Evolutionary conservation across 2,113 vertebrate genomes (phyloP).

Genomic region (Theristicus caerulescens): DNA sequence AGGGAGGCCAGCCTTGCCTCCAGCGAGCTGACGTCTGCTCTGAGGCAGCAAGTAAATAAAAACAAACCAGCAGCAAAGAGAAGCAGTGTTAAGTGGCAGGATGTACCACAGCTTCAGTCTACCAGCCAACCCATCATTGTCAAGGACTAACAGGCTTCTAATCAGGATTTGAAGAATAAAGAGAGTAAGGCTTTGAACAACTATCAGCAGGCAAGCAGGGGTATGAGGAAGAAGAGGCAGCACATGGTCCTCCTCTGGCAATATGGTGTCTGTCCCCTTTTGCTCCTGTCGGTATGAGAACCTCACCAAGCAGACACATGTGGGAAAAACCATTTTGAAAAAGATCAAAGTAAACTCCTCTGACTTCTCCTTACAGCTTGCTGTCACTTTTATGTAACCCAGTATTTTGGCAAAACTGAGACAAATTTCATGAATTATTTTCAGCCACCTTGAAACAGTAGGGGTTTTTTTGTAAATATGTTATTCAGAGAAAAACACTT

Average conservation of each 20-base stretch:
- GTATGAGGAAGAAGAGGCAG: not conserved
- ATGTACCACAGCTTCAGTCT: not conserved
- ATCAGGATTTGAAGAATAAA: not conserved
- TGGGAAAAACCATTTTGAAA: not conserved
- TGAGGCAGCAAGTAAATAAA: not conserved
- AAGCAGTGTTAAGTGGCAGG: not conserved
- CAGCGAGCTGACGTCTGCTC: not conserved
- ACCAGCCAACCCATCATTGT: not conserved
- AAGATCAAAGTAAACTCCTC: not conserved
- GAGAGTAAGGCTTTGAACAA: not conserved
- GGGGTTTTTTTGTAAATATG: not conserved
- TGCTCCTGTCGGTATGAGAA: not conserved
- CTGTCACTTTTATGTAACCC: not conserved
- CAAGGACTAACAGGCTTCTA: not conserved
- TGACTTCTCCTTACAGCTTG: not conserved
- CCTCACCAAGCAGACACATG: not conserved
- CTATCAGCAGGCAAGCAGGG: not conserved
- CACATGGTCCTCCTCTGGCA: not conserved
- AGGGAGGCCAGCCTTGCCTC: not conserved
- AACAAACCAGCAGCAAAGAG: not conserved
- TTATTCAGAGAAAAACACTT: conserved; percentile 55
- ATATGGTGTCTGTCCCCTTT: not conserved
- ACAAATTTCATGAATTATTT: conserved; percentile 12
- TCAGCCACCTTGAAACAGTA: conserved; percentile 25
- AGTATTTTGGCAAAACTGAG: not conserved